phyloP scores from a whole-genome alignment of 2,888 invertebrate genomes.

The Coenonympha glycerion region DNA sequence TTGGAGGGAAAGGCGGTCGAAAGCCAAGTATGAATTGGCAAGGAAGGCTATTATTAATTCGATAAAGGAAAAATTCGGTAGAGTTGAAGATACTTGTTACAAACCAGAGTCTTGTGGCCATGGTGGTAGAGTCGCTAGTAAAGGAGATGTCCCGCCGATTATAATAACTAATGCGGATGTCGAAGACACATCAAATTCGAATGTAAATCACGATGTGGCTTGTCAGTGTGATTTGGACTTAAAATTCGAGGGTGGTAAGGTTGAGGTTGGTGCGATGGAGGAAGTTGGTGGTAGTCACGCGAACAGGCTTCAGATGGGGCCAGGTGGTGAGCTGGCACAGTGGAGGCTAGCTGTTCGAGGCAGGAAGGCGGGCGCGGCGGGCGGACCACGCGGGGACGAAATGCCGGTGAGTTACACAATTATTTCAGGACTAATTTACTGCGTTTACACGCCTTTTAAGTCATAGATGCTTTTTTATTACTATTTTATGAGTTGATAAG shows the following conservation, averaged over 20 bases:
- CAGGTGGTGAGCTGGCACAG: conserved; percentile 69
- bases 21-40: conserved; percentile 55
- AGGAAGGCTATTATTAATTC: conserved; percentile 63
- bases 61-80: conserved; percentile 60
- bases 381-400: conserved; percentile 57
- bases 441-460: background rate
- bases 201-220: conserved; percentile 46
- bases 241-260: conserved; percentile 38
- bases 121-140: conserved; percentile 45
- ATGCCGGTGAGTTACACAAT: conserved; percentile 63
- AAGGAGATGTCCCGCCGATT: conserved; percentile 45
- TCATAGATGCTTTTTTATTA: no score
- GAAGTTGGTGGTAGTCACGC: conserved; percentile 57
- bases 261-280: conserved; percentile 37
- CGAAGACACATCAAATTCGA: conserved; percentile 67
- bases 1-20: conserved; percentile 59
- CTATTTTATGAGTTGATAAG: no score
- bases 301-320: conserved; percentile 63
- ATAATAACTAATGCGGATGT: conserved; percentile 60
- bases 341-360: conserved; percentile 56
- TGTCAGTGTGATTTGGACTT: conserved; percentile 35
- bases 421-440: conserved; percentile 1
- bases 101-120: conserved; percentile 39
- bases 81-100: conserved; percentile 28
- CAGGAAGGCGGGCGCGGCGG: conserved; percentile 64